Conservation (phyloP, 1,140 invertebrate genomes). For the Anadara kagoshimensis region DNA sequence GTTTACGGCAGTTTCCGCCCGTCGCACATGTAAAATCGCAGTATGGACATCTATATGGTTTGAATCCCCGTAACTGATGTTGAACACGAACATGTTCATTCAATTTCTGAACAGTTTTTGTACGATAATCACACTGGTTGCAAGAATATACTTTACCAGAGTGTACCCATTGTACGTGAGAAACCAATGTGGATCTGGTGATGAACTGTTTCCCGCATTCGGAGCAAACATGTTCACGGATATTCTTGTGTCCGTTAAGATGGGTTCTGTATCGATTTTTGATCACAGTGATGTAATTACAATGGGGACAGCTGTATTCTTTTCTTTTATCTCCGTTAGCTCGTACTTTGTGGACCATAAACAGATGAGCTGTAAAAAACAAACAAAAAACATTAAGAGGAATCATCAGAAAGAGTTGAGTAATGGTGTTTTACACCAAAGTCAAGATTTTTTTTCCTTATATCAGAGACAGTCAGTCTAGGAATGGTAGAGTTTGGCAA, state of each 20-base stretch:
- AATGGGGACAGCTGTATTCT: constrained; percentile 48
- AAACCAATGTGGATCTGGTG: constrained; percentile 34
- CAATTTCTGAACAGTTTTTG: constrained; percentile 44
- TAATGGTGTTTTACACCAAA: no score
- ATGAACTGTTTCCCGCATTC: constrained; percentile 50
- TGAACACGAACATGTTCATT: constrained; percentile 58
- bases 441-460: no score
- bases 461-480: no score
- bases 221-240: constrained; percentile 45
- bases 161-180: constrained; percentile 55
- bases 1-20: constrained; percentile 58
- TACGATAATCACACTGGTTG: constrained; percentile 46
- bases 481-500: no score
- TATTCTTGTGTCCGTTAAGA: constrained; percentile 50
- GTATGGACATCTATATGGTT: constrained; percentile 56
- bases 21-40: constrained; percentile 55
- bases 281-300: constrained; percentile 47
- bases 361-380: constrained; percentile 56
- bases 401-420: no score
- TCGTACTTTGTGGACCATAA: constrained; percentile 47
- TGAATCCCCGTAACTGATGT: constrained; percentile 58
- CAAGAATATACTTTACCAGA: constrained; percentile 41
- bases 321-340: constrained; percentile 46
- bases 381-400: neutral
- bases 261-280: constrained; percentile 46